phyloP scores from a whole-genome alignment of 2,797 vertebrate species.

The Intellagama lesueurii region DNA sequence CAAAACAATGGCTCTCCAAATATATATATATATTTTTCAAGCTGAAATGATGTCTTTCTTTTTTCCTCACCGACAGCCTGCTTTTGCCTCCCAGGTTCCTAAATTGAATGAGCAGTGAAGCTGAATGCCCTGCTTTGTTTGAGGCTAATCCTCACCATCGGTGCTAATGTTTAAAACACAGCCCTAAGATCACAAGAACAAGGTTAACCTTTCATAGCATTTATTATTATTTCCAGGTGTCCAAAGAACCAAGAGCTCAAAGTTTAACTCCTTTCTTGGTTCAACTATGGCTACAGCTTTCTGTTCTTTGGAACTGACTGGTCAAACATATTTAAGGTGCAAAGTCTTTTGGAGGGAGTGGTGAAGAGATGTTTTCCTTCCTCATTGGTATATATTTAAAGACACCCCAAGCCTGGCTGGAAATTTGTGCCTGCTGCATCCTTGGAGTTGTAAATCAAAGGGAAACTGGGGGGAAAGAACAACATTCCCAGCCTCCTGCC shows the following conservation, averaged over 20 bases:
- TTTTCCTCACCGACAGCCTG: conserved; percentile 11
- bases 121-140: conserved; percentile 29
- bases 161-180: conserved; percentile 28
- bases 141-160: conserved; percentile 10
- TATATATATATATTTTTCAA: background rate
- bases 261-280: background rate
- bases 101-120: background rate
- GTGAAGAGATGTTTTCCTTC: conserved; percentile 41
- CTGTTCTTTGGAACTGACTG: conserved; percentile 5
- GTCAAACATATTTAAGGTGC: conserved; percentile 2
- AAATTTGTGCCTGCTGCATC: conserved; percentile 1
- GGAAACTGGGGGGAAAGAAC: background rate
- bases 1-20: conserved; percentile 33
- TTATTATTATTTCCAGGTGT: conserved; percentile 19
- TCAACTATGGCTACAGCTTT: conserved; percentile 46
- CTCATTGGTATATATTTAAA: background rate
- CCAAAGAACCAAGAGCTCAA: background rate
- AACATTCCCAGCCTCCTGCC: conserved; percentile 39
- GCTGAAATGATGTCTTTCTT: conserved; percentile 45
- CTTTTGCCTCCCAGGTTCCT: conserved; percentile 26
- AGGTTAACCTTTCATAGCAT: conserved; percentile 43
- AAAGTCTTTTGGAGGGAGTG: conserved; percentile 39
- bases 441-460: background rate
- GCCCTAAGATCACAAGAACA: conserved; percentile 20
- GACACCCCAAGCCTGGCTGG: conserved; percentile 21